Evolutionary conservation across 2,888 invertebrate species (phyloP).

Genomic region (Sussaba pulchella): DNA sequence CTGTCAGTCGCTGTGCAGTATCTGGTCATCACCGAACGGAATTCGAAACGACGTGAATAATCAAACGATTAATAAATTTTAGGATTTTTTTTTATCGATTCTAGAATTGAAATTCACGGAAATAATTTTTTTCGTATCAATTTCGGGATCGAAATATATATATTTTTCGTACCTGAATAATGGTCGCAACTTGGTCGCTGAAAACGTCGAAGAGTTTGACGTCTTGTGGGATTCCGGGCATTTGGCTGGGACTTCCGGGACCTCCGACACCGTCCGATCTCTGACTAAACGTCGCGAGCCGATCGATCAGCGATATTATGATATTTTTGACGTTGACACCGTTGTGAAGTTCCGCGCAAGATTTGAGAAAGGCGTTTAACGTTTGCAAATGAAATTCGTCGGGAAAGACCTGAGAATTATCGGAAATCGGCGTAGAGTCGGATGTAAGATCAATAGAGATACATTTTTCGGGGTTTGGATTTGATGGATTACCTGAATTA

Average conservation of each 20-base stretch:
- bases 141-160: neutral
- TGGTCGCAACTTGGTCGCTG: constrained; percentile 97
- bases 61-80: neutral
- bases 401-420: constrained; percentile 91
- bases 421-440: neutral
- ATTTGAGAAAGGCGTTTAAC: constrained; percentile 96
- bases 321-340: constrained; percentile 99
- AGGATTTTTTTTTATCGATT: neutral
- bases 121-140: neutral
- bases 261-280: constrained; percentile 88
- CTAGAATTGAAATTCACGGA: too few relatives aligned
- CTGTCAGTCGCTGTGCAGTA: constrained; percentile 73
- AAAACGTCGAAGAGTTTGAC: constrained; percentile 99
- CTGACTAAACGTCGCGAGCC: constrained; percentile 94
- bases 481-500: constrained; percentile 91
- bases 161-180: constrained; percentile 90
- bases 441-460: neutral
- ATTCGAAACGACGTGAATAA: neutral
- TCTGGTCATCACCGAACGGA: constrained; percentile 76
- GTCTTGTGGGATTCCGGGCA: constrained; percentile 91
- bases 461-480: neutral
- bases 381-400: constrained; percentile 99
- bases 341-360: constrained; percentile 97
- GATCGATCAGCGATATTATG: constrained; percentile 97
- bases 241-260: constrained; percentile 85